Percentiles rank a stretch among this genome's conserved stretches.
Evolutionary conservation across 2,113 vertebrate species (phyloP).

Genomic region (Phocoena phocoena): DNA sequence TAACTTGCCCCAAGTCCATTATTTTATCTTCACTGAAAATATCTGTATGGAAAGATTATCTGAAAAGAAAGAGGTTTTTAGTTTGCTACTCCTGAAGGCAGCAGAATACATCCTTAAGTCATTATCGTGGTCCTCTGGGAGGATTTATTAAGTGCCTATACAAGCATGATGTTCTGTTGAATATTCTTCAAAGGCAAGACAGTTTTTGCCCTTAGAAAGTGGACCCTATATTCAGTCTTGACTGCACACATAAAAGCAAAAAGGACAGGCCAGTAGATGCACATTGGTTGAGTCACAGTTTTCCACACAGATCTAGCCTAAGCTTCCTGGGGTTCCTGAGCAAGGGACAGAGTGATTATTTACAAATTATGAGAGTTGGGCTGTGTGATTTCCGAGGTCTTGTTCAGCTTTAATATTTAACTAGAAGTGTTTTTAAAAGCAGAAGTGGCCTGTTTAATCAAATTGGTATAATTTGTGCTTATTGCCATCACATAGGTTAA

Average conservation of each 20-base stretch:
- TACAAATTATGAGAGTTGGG: background rate
- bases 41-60: slow-evolving; percentile 11
- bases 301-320: background rate
- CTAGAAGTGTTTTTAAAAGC: slow-evolving; percentile 31
- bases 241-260: background rate
- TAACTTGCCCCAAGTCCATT: background rate
- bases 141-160: slow-evolving; percentile 22
- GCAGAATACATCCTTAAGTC: background rate
- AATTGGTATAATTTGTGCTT: slow-evolving; percentile 19
- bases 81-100: background rate
- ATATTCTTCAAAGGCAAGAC: background rate
- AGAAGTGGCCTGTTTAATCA: background rate
- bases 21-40: slow-evolving; percentile 4
- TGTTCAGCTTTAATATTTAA: slow-evolving; percentile 42
- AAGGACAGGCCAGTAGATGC: background rate
- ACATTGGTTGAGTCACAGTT: background rate
- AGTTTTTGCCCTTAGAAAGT: slow-evolving; percentile 17
- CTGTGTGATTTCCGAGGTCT: background rate
- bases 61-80: slow-evolving; percentile 41
- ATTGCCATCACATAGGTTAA: slow-evolving; percentile 15
- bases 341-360: background rate
- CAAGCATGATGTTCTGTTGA: slow-evolving; percentile 17
- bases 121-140: background rate
- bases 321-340: slow-evolving; percentile 14
- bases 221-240: background rate